Conservation (phyloP, 2,797 vertebrate species). For the Manis pentadactyla region DNA sequence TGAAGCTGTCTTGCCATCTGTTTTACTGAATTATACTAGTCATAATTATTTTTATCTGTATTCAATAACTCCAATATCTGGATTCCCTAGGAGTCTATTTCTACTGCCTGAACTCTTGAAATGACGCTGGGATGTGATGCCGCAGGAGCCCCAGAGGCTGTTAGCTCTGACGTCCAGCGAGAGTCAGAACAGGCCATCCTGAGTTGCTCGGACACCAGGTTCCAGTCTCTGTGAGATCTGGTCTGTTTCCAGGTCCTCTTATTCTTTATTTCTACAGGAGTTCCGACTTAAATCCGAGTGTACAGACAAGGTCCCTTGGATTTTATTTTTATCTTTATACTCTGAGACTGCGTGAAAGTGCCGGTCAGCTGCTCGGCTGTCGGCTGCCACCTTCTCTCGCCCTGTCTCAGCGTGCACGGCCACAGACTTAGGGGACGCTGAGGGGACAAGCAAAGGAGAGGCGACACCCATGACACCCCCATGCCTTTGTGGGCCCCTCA, state of each 20-base stretch:
- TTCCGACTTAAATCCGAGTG: neutral
- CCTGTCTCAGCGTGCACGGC: neutral
- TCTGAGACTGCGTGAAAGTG: neutral
- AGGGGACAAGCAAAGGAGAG: neutral
- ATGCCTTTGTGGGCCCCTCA: neutral
- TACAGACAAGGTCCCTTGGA: neutral
- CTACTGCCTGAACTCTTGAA: neutral
- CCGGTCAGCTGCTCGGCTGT: neutral
- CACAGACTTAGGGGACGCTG: neutral
- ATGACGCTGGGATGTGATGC: neutral
- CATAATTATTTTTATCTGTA: neutral
- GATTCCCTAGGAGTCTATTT: neutral
- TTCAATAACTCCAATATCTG: neutral
- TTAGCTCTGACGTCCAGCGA: neutral
- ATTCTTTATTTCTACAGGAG: neutral
- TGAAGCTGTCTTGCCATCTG: neutral
- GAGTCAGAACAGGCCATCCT: neutral
- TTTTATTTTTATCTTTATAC: neutral
- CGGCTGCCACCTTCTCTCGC: neutral
- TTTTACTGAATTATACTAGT: neutral
- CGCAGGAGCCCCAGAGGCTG: neutral
- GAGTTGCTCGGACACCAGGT: neutral
- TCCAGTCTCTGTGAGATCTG: neutral
- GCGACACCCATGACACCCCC: neutral
- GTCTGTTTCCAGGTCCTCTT: neutral